Base-by-base conservation (phyloP, 2,113 vertebrate species). In the Passer montanus region DNA sequence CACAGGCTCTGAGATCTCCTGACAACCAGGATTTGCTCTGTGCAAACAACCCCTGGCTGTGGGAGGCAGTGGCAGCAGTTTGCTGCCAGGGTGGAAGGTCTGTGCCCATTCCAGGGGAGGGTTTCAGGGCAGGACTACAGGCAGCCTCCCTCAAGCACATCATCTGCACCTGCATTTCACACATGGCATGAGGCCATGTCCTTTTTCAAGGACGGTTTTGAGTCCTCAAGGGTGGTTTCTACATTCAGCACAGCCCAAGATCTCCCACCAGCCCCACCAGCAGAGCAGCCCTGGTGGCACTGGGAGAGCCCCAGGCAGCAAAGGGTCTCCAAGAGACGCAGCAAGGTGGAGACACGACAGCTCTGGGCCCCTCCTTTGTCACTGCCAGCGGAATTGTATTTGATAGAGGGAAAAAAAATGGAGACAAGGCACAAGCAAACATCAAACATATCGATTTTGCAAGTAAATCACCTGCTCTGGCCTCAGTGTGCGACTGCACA, bases 401-500 rank as follows among this genome's bases (percentile, higher is more conserved):
- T 89, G 95, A 94, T 78, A 78, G 84, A 81, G 47, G 41, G 60
- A 27, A 78, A 87, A 93, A 93, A 95, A 93, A 95, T 60, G 52
- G 94, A 96, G 93, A 93, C 80, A 41, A 94, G 91, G 94, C 94
- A 94, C 64, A 87, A 89, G 96, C 91, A 96, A 96, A 94, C 94
- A 97, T 96, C 95, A 95, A 97, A 97, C 95, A 82, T 90, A 97
- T 94, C 1, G 91, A 97, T 97, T 92, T 81, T 67, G 76, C 93
- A 94, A 95, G 95, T 93, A 95, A 93, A 95, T 95, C 95, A 94
- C 93, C 87, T 79, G 77, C 49, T 2, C 91, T 76, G 95, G 91
- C 81, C 89, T 91, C 89, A 53, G 87, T 10, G 35, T 64, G 84
- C 0, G 3, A 44, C 91, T 66, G 95, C 84, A 91, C 81, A 81